Base-by-base conservation (phyloP, 2,888 invertebrate genomes). In the Pristionchus japonicus region DNA sequence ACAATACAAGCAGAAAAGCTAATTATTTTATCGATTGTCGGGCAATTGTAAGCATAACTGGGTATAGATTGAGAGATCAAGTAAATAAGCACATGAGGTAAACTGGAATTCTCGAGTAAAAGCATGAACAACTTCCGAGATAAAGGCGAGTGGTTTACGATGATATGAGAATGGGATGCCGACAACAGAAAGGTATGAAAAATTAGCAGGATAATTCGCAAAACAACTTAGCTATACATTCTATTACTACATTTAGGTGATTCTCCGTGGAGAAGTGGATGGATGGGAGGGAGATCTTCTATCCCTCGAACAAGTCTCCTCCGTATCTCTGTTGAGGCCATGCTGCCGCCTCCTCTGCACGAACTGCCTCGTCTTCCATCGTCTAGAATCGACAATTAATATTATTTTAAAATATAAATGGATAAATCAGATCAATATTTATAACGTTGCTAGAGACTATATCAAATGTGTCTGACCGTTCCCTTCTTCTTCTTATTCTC, bases 401-500 rank as follows among this genome's bases (percentile, higher is more conserved):
- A n/a, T 64, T 27, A 27, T 64, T n/a, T 15, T 34, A n/a, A 40
- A 74, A 37, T n/a, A 23, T 52, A 17, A 17, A 17, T 17, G 20
- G 23, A 52, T 1, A 52, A 20, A 17, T 52, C 52, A 52, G 3
- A 52, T 3, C 0, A 11, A 1, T 52, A 17, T 27, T 64, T 64
- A 27, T 1, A 27, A 1, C 7, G n/a, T 3, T n/a, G 1, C 13
- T 23, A 4, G 17, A 4, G 27, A 27, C 27, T 13, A 64, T 7
- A 23, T 27, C 31, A 64, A 27, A 2, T 64, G 0, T 1, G 1
- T 13, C 84, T 61, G 6, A 61, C 84, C 57, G 37, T 57, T 84
- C 61, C 84, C 84, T 84, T 84, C 86, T 47, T 86, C 67, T 49
- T 67, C 40, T 40, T 74, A 40, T 74, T 74, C 49, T 67, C 86